These are phyloP conservation scores for Cordylochernes scorpioides DNA, from an alignment of 2,888 invertebrate genomes.

Conservation along the genomic window DNA sequence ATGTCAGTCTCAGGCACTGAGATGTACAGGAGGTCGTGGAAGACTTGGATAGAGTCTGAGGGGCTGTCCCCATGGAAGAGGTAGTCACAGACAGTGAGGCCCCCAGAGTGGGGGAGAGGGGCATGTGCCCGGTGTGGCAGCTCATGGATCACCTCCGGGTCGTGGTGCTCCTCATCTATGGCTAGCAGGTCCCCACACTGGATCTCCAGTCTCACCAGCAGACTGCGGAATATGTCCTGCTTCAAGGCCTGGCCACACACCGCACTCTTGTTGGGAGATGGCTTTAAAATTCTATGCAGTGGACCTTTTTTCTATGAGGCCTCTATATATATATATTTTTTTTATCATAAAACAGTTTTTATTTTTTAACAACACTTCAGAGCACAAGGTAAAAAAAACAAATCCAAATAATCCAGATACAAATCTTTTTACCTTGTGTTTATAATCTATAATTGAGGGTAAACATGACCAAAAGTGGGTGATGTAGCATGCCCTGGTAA, in stretches of 20 bases:
- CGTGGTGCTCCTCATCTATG: slow-evolving; percentile 44
- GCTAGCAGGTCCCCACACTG: slow-evolving; percentile 55
- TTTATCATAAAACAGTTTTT: too few relatives aligned
- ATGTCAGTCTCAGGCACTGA: too few relatives aligned
- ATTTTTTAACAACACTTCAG: not conserved
- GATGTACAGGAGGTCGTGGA: slow-evolving; percentile 51
- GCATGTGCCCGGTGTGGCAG: slow-evolving; percentile 62
- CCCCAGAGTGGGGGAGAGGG: slow-evolving; percentile 31
- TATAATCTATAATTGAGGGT: too few relatives aligned
- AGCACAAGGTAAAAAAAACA: not conserved
- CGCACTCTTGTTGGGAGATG: too few relatives aligned
- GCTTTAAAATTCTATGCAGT: too few relatives aligned
- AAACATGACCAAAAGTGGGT: too few relatives aligned
- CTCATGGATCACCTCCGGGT: slow-evolving; percentile 54
- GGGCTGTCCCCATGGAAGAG: slow-evolving; percentile 68
- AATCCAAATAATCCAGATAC: too few relatives aligned
- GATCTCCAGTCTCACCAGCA: slow-evolving; percentile 59
- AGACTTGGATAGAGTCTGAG: slow-evolving; percentile 47
- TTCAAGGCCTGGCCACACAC: slow-evolving; percentile 41
- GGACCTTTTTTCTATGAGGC: too few relatives aligned
- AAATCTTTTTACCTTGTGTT: too few relatives aligned
- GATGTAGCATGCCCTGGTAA: too few relatives aligned
- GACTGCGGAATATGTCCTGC: slow-evolving; percentile 55
- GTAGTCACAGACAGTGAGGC: slow-evolving; percentile 56
- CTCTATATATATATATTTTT: too few relatives aligned